Percentiles rank a stretch among this genome's conserved stretches.
phyloP scores from a whole-genome alignment of 2,888 invertebrate species.

The Hemithea aestivaria region DNA sequence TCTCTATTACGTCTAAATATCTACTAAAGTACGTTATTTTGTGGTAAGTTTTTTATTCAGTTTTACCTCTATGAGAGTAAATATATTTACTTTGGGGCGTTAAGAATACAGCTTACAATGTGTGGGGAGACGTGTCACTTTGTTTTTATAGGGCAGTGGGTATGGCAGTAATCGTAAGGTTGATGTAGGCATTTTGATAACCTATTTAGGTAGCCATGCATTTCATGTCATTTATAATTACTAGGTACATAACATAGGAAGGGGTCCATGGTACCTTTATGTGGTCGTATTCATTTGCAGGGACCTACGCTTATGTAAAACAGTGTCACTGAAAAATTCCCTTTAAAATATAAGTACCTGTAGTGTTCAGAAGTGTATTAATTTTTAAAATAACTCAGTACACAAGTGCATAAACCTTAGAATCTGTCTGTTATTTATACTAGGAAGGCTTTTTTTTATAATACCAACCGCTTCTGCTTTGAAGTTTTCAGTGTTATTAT shows the following conservation, averaged over 20 bases:
- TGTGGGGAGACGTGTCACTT: too few relatives aligned
- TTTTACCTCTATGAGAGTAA: too few relatives aligned
- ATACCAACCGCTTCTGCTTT: constrained; percentile 20
- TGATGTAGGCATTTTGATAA: constrained; percentile 17
- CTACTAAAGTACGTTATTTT: too few relatives aligned
- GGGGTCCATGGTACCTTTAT: not conserved
- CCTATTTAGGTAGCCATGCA: constrained; percentile 17
- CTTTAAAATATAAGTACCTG: constrained; percentile 21
- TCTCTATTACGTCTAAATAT: too few relatives aligned
- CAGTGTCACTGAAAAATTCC: constrained; percentile 31
- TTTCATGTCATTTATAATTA: constrained; percentile 23
- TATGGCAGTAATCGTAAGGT: constrained; percentile 8
- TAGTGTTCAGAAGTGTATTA: constrained; percentile 17
- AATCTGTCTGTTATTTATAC: constrained; percentile 23
- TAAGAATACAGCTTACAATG: too few relatives aligned
- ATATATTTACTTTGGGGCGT: too few relatives aligned
- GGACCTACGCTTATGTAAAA: constrained; percentile 9
- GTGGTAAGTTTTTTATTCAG: too few relatives aligned
- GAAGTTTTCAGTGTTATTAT: constrained; percentile 36
- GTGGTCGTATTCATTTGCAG: too few relatives aligned
- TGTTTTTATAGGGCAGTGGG: not conserved
- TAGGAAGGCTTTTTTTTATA: constrained; percentile 3
- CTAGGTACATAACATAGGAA: constrained; percentile 8
- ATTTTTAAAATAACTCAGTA: constrained; percentile 11
- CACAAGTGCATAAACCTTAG: constrained; percentile 23